Base-by-base conservation (phyloP, 2,888 invertebrate genomes). In the Asteroscopus sphinx region DNA sequence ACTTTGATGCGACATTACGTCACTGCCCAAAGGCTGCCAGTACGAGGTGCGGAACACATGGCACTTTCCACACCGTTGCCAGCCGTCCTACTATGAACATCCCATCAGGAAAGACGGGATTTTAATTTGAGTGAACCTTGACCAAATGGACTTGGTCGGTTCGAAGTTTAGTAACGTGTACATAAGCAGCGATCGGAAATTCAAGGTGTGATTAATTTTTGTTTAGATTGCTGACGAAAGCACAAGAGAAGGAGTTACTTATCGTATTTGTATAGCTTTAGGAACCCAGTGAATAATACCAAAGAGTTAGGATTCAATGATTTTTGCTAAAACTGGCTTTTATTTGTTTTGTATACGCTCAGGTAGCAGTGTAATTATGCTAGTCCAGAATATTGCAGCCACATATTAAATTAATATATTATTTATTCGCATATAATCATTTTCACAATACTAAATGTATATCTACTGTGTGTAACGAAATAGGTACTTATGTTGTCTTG, bases 11-110 rank as follows among this genome's bases (percentile, higher is more conserved):
- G 97, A 75, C 98, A 99, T 90, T 99, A 99, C 91, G 93, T 93
- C 56, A 98, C 98, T 68, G 95, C 97, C 49, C 98, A 98, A 92
- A 96, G 98, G 80, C 96, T 99, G 75, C 99, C 99, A 44, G 98
- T 99, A 54, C 96, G 98, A 73, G 99, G 99, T 51, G 99, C 99
- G 16, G 99, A 99, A 88, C 99, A 99, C 91, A 99, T 99, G 97
- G 98, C 98, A 86, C 96, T 99, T 68, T 95, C 98, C 70, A 97
- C 98, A 88, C 99, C 99, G 45, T 96, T 99, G 63, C 97, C 97
- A 81, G 98, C 97, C 79, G 98, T 98, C 89, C 95, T 98, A 71
- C 95, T 96, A 68, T 96, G 95, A 95, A 87, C 62, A 52, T 57
- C 60, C 65, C 61, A 63, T 52, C 55, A 33, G 54, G 44, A 60